Evolutionary conservation across 1,140 invertebrate species (phyloP).

Genomic region (Goniozus legneri): DNA sequence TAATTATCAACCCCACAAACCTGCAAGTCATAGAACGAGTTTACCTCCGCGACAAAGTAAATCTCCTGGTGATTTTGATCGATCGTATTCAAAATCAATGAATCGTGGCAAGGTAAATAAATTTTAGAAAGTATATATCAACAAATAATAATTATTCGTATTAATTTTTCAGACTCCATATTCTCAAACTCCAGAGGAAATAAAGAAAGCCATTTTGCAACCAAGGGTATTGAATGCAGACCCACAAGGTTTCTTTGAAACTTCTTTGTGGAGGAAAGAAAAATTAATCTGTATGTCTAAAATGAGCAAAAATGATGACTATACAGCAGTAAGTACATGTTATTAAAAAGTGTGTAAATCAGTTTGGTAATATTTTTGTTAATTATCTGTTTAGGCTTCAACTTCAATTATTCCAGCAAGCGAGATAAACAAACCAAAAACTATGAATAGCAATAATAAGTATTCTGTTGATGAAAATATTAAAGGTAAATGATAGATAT

Average conservation of each 20-base stretch:
- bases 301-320: constrained; percentile 20
- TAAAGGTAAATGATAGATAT: too few relatives aligned
- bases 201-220: constrained; percentile 28
- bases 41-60: constrained; percentile 30
- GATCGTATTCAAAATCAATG: constrained; percentile 14
- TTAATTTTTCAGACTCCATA: constrained; percentile 19
- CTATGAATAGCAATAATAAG: background rate
- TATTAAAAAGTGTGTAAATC: background rate
- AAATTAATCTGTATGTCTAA: constrained; percentile 36
- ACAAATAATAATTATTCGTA: background rate
- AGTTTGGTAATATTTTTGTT: too few relatives aligned
- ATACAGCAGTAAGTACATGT: constrained; percentile 1
- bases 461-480: too few relatives aligned
- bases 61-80: constrained; percentile 18
- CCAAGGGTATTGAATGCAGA: constrained; percentile 28
- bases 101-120: background rate
- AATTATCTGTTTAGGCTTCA: too few relatives aligned
- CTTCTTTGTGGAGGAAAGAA: constrained; percentile 38
- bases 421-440: background rate
- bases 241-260: constrained; percentile 32
- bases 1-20: constrained; percentile 30
- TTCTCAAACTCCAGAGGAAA: constrained; percentile 13
- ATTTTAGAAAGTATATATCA: constrained; percentile 2
- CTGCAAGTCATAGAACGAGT: constrained; percentile 38
- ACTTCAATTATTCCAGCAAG: too few relatives aligned